These are phyloP conservation scores for Boulengeromyrus knoepffleri DNA, from an alignment of 2,113 vertebrate genomes.

Conservation along the genomic window DNA sequence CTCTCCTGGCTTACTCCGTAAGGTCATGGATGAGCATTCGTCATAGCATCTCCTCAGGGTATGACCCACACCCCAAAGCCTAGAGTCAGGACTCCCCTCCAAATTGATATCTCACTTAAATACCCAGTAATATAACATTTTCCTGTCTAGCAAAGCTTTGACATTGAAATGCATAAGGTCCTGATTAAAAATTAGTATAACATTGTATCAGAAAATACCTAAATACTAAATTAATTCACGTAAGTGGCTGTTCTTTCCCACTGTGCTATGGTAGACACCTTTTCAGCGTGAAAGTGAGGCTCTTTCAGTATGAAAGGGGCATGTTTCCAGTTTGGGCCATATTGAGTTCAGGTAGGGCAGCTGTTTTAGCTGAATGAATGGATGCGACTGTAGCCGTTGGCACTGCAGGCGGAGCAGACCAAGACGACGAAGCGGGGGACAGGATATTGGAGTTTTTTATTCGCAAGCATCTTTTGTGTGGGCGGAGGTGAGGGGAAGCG, in stretches of 20 bases:
- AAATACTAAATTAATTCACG: not conserved
- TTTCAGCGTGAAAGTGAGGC: not conserved
- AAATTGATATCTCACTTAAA: not conserved
- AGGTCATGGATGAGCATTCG: not conserved
- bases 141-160: not conserved
- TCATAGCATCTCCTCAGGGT: not conserved
- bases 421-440: not conserved
- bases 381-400: not conserved
- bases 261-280: not conserved
- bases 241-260: not conserved
- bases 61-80: not conserved
- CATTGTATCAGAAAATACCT: not conserved
- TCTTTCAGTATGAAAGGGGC: not conserved
- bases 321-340: not conserved
- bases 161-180: not conserved
- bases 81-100: not conserved
- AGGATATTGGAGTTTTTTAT: not conserved
- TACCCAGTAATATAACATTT: not conserved
- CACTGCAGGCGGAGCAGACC: not conserved
- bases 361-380: not conserved
- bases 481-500: not conserved
- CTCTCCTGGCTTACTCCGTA: not conserved
- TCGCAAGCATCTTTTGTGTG: not conserved
- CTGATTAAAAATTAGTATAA: not conserved
- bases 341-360: not conserved